Base-by-base conservation (phyloP, 2,113 vertebrate genomes). In the Camelus bactrianus region DNA sequence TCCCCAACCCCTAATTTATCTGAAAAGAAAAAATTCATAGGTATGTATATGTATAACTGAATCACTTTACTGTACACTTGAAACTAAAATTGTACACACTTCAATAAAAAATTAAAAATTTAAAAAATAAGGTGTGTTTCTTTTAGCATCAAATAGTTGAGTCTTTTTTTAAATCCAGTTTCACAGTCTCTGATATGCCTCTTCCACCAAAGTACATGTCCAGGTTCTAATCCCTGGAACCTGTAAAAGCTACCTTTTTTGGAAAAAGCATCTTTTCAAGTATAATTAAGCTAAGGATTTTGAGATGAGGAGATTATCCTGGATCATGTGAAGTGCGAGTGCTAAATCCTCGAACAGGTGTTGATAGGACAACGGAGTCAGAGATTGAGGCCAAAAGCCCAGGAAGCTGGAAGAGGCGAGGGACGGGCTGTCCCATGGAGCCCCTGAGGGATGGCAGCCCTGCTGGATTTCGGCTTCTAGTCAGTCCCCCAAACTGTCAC, bases 301-400 rank as follows among this genome's bases (percentile, higher is more conserved):
- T 80, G 64, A 79, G 60, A 79, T 32, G n/a, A 56, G 8, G 19
- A 35, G 62, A 42, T 80, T 1, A 1, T 56, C 28, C 28, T 56
- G 35, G 62, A 80, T 56, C 56, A 67, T 42, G 12, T 2, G 2
- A 50, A n/a, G 42, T 2, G 56, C 22, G 20, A 4, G 4, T 67
- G 14, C n/a, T 91, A 65, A 69, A 56, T 69, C n/a, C 20, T 24
- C 35, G 56, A 48, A 77, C 8, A 90, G 42, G 32, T 64, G n/a
- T 67, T 50, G 26, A 32, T 0, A 26, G 8, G 13, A 42, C 30
- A 26, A 2, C 3, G 48, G 48, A 56, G 77, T n/a, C 14, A 0
- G 15, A 1, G 0, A 15, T 56, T 42, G 79, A 2, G 0, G 50
- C 35, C 28, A 5, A 1, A 65, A 80, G 48, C 26, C 75, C 62